phyloP scores from a whole-genome alignment of 2,797 vertebrate species.

The Notamacropus eugenii region DNA sequence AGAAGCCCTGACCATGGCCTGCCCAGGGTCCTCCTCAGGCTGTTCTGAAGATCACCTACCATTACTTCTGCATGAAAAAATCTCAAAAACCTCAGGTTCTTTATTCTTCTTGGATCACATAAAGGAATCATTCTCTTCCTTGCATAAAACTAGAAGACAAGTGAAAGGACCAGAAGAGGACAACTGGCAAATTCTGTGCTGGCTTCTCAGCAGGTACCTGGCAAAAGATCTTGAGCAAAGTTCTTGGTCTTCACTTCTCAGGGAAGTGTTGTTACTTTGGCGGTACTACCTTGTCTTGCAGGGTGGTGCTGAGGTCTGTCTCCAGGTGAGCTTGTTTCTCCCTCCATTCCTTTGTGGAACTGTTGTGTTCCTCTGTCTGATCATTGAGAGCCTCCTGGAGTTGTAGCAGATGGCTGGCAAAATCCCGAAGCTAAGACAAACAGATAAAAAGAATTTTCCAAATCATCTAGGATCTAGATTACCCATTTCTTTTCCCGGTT shows the following conservation, averaged over 20 bases:
- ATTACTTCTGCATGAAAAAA: neutral
- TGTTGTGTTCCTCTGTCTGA: slow-evolving; percentile 84
- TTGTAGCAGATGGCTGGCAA: slow-evolving; percentile 84
- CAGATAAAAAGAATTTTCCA: neutral
- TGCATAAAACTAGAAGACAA: slow-evolving; percentile 10
- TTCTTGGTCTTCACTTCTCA: neutral
- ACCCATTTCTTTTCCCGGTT: neutral
- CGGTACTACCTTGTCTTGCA: slow-evolving; percentile 85
- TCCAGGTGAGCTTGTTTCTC: slow-evolving; percentile 83
- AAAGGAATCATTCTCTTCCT: neutral
- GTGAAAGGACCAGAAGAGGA: neutral
- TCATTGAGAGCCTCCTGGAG: slow-evolving; percentile 85
- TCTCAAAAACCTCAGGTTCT: neutral
- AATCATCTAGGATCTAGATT: neutral
- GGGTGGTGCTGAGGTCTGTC: slow-evolving; percentile 78
- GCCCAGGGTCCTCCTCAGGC: neutral
- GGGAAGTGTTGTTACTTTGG: neutral
- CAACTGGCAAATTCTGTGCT: neutral
- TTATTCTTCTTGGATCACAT: neutral
- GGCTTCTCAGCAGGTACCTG: neutral
- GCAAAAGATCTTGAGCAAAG: neutral
- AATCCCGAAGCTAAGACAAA: slow-evolving; percentile 84
- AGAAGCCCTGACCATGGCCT: neutral
- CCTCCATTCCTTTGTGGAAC: slow-evolving; percentile 79
- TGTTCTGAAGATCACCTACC: neutral